These are phyloP conservation scores for Patella depressa DNA, from an alignment of 2,888 invertebrate species.

Conservation along the genomic window DNA sequence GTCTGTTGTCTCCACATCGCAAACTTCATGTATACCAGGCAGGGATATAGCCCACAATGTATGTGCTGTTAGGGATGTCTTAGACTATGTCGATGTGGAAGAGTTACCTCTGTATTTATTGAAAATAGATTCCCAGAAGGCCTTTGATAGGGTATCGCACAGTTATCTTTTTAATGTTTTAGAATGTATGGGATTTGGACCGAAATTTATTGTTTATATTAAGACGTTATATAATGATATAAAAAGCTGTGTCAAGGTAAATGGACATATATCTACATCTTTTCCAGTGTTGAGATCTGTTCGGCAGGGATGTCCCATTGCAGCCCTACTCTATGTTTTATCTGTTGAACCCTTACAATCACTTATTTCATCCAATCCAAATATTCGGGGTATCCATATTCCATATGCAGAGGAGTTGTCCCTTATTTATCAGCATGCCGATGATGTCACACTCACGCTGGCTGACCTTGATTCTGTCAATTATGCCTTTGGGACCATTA, in stretches of 20 bases:
- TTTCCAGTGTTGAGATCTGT: constrained; percentile 1
- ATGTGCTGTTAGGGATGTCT: constrained; percentile 38
- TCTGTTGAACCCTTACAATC: not conserved
- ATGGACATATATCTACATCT: constrained; percentile 35
- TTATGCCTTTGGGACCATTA: not conserved
- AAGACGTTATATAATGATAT: constrained; percentile 43
- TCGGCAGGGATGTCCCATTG: constrained; percentile 1
- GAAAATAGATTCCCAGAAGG: constrained; percentile 44
- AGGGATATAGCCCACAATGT: constrained; percentile 44
- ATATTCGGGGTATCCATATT: not conserved
- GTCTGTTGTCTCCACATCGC: constrained; percentile 34
- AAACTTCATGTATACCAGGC: constrained; percentile 43
- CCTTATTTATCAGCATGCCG: not conserved
- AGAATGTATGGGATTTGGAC: constrained; percentile 45
- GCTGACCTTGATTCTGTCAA: not conserved
- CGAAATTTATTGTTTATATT: constrained; percentile 39
- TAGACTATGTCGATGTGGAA: constrained; percentile 43
- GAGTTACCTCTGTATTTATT: constrained; percentile 35
- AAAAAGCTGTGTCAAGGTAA: constrained; percentile 40
- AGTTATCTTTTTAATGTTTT: too few species aligned
- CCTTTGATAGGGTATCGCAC: too few species aligned
- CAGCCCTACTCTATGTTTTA: not conserved
- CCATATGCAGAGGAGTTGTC: not conserved
- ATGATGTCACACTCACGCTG: not conserved
- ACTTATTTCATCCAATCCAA: not conserved